Evolutionary conservation across 2,113 vertebrate genomes (phyloP).

Genomic region (Tachysurus fulvidraco): DNA sequence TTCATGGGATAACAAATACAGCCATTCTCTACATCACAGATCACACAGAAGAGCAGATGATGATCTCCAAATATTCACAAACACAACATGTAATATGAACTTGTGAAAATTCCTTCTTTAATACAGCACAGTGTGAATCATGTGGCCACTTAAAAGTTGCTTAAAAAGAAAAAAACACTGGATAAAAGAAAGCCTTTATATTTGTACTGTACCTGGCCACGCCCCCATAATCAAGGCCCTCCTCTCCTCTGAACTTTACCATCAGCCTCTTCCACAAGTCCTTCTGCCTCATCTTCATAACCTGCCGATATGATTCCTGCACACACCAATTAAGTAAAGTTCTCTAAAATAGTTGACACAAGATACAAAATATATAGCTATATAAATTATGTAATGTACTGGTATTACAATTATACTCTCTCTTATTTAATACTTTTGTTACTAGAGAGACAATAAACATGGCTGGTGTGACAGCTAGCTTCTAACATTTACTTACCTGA

Average conservation of each 20-base stretch:
- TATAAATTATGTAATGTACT: neutral
- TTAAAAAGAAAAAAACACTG: neutral
- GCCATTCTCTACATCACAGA: slow-evolving; percentile 84
- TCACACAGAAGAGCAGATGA: slow-evolving; percentile 12
- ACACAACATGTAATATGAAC: neutral
- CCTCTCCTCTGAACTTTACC: slow-evolving; percentile 98
- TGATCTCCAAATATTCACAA: neutral
- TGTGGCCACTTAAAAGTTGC: no score
- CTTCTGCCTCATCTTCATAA: slow-evolving; percentile 99
- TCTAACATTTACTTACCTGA: neutral
- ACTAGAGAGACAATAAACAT: neutral
- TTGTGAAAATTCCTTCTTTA: neutral
- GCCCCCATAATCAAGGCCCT: slow-evolving; percentile 96
- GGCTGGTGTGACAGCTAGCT: neutral
- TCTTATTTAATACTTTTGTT: neutral
- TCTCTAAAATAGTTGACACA: neutral
- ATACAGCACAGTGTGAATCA: neutral
- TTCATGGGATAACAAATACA: slow-evolving; percentile 95
- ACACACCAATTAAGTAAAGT: neutral
- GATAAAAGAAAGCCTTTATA: neutral
- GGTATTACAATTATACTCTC: neutral
- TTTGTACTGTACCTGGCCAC: slow-evolving; percentile 85
- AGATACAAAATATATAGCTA: neutral
- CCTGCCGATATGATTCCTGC: slow-evolving; percentile 96
- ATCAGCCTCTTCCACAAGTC: slow-evolving; percentile 98